Evolutionary conservation across 2,888 invertebrate species (phyloP).

Genomic region (Thereva nobilitata): DNA sequence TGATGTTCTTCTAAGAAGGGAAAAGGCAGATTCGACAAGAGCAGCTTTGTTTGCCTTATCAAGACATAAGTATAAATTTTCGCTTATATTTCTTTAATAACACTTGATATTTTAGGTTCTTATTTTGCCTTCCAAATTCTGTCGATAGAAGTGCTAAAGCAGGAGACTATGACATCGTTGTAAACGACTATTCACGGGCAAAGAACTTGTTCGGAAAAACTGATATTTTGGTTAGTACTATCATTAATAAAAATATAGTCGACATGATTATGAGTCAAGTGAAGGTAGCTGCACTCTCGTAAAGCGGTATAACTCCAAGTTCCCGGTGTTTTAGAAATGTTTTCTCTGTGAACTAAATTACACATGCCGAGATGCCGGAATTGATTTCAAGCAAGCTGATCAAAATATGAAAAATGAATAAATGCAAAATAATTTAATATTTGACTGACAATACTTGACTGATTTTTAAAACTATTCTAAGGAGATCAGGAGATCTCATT

Average conservation of each 20-base stretch:
- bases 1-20: conserved; percentile 88
- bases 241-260: neutral
- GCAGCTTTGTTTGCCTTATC: conserved; percentile 92
- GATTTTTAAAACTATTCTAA: too few species aligned
- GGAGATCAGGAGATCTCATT: too few species aligned
- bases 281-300: too few species aligned
- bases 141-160: conserved; percentile 92
- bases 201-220: conserved; percentile 94
- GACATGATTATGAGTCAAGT: too few species aligned
- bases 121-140: conserved; percentile 93
- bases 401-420: too few species aligned
- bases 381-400: too few species aligned
- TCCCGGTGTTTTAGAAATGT: too few species aligned
- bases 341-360: too few species aligned
- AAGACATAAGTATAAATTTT: conserved; percentile 72
- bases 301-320: too few species aligned
- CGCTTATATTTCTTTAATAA: neutral
- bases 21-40: conserved; percentile 93
- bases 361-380: too few species aligned
- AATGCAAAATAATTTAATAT: too few species aligned
- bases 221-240: conserved; percentile 70
- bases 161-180: conserved; percentile 95
- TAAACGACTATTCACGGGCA: conserved; percentile 96
- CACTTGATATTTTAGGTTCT: conserved; percentile 58
- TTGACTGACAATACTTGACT: too few species aligned